phyloP scores from a whole-genome alignment of 2,113 vertebrate genomes.

The Theristicus caerulescens region DNA sequence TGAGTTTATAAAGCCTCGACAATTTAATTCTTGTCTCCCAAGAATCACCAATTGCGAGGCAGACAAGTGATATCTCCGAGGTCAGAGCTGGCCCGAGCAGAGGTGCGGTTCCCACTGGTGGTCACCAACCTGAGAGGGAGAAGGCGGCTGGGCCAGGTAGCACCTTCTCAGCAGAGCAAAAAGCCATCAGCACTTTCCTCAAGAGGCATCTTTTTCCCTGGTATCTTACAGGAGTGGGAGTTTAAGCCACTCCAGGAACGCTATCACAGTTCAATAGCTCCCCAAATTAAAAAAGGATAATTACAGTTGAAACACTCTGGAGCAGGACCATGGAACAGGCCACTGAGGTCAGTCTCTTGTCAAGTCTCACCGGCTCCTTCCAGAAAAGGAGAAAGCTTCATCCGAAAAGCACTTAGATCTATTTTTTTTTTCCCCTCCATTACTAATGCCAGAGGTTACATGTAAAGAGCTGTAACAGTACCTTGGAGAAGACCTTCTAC shows the following conservation, averaged over 20 bases:
- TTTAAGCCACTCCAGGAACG: not conserved
- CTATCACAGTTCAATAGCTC: not conserved
- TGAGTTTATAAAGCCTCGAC: not conserved
- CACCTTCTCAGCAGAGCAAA: not conserved
- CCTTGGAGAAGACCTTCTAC: conserved; percentile 22
- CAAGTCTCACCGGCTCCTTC: not conserved
- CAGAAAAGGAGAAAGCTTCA: not conserved
- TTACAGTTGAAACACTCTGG: not conserved
- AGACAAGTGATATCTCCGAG: not conserved
- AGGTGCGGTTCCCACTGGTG: not conserved
- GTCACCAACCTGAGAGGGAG: not conserved
- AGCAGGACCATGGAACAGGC: not conserved
- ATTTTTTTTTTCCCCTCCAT: not conserved
- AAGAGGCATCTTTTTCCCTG: not conserved
- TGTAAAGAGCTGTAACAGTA: not conserved
- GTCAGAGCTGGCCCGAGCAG: not conserved
- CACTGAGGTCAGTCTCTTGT: not conserved
- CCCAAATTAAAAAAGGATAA: not conserved
- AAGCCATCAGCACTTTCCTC: not conserved
- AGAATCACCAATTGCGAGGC: not conserved
- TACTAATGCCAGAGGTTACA: not conserved
- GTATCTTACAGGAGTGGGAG: not conserved
- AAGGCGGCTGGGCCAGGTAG: not conserved
- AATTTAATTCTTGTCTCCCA: not conserved
- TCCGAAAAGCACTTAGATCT: not conserved